Evolutionary conservation across 2,888 invertebrate species (phyloP), one percentile per base, ranked within the genome.

Genomic region (Arrhopalites spinosus): DNA sequence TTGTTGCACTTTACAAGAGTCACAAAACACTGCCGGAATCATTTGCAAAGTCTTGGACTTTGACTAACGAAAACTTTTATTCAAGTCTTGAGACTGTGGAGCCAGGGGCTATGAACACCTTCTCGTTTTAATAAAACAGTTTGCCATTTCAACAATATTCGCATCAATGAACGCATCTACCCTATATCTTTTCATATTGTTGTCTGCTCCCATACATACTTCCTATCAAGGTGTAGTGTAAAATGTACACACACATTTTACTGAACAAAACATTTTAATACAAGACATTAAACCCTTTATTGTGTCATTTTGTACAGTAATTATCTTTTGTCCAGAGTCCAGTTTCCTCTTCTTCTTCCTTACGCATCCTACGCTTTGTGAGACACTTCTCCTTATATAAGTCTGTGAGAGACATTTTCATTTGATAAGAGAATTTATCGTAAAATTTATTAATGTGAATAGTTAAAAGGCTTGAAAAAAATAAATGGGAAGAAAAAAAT

Each of bases 61-160:
- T 67, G 59, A 59, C 67, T 67, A 47, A 30, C 27, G 27, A 68
- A 53, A 25, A 27, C 13, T 27, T 11, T 7, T 66, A n/a, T n/a
- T n/a, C n/a, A n/a, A n/a, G n/a, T n/a, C n/a, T n/a, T n/a, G n/a
- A n/a, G n/a, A n/a, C n/a, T n/a, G n/a, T n/a, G n/a, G n/a, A n/a
- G 74, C 74, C 67, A 45, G 56, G 56, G 74, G 74, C 74, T 67
- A 74, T 68, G 67, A 74, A 67, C 74, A 67, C 68, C 74, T 74
- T 74, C 56, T 47, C 67, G 36, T 13, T 25, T n/a, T n/a, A n/a
- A 29, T 3, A 63, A 8, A 2, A 36, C 45, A 20, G 23, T 68
- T 64, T 64, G 73, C 50, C n/a, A 73, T 73, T 73, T 73, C 59
- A 61, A 64, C 30, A 11, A 27, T 30, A 59, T 59, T 20, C 25